phyloP scores from a whole-genome alignment of 2,797 vertebrate genomes.

The Myotis daubentonii region DNA sequence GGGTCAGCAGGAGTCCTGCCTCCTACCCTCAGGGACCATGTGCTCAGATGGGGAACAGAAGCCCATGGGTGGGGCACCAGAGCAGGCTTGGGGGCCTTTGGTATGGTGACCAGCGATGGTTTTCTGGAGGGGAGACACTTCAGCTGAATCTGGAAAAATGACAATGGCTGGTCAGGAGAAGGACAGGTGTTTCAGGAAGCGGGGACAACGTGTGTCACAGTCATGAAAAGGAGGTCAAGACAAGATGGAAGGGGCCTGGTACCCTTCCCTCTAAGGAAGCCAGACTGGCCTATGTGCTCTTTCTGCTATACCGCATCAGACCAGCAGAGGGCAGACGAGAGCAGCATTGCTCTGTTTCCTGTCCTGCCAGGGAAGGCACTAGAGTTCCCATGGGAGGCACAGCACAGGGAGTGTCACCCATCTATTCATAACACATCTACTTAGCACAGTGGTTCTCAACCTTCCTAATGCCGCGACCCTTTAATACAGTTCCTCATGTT shows the following conservation, averaged over 20 bases:
- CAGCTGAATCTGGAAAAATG: neutral
- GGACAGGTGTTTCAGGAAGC: neutral
- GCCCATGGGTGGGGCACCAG: neutral
- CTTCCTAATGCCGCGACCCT: too few relatives aligned
- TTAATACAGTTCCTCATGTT: too few relatives aligned
- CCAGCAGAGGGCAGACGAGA: conserved; percentile 73
- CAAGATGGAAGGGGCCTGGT: neutral
- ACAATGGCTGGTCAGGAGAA: neutral
- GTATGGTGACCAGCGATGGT: neutral
- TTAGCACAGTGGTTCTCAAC: neutral
- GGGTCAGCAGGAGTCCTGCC: neutral
- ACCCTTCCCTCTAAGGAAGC: neutral
- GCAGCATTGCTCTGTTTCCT: neutral
- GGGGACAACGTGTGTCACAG: neutral
- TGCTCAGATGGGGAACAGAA: neutral
- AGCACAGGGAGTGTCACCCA: neutral
- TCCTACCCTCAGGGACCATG: neutral
- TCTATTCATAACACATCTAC: neutral
- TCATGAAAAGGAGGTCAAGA: neutral
- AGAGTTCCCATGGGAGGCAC: fast-evolving
- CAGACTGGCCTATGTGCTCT: neutral
- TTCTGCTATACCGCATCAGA: neutral
- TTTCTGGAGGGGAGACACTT: neutral
- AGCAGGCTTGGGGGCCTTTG: neutral
- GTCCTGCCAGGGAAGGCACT: fast-evolving